phyloP scores from a whole-genome alignment of 2,888 invertebrate species.

The Eupithecia vulgata region DNA sequence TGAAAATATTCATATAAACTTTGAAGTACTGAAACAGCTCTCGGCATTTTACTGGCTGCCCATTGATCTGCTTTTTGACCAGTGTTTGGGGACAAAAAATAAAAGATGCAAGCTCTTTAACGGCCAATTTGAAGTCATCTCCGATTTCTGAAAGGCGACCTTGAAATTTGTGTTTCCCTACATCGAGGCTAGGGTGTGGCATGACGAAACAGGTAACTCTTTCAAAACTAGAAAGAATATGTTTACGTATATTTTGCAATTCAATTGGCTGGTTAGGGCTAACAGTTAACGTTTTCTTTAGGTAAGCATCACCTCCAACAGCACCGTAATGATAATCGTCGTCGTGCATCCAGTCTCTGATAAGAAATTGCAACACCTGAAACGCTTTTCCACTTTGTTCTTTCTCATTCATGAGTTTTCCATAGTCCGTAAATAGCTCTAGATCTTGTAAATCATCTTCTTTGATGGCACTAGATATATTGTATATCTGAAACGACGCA shows the following conservation, averaged over 20 bases:
- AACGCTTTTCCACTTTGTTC: constrained; percentile 86
- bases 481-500: constrained; percentile 93
- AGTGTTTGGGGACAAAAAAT: constrained; percentile 22
- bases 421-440: constrained; percentile 92
- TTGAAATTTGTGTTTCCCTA: constrained; percentile 19
- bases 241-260: constrained; percentile 22
- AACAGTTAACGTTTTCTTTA: constrained; percentile 8
- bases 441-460: constrained; percentile 97
- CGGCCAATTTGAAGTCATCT: not conserved
- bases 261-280: constrained; percentile 12
- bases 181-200: constrained; percentile 30
- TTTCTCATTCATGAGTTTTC: constrained; percentile 86
- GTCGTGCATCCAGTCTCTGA: constrained; percentile 96
- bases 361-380: constrained; percentile 91
- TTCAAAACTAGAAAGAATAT: constrained; percentile 29
- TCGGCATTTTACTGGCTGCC: constrained; percentile 17
- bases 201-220: constrained; percentile 34
- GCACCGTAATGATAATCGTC: constrained; percentile 88
- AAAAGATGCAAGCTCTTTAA: constrained; percentile 24
- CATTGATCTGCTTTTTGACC: constrained; percentile 19
- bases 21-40: constrained; percentile 33
- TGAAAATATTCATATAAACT: constrained; percentile 33
- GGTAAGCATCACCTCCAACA: constrained; percentile 26
- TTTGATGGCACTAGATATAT: constrained; percentile 93
- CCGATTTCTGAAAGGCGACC: constrained; percentile 25